These are phyloP conservation scores for Paracanthobrama guichenoti DNA, from an alignment of 2,113 vertebrate species.

Conservation along the genomic window DNA sequence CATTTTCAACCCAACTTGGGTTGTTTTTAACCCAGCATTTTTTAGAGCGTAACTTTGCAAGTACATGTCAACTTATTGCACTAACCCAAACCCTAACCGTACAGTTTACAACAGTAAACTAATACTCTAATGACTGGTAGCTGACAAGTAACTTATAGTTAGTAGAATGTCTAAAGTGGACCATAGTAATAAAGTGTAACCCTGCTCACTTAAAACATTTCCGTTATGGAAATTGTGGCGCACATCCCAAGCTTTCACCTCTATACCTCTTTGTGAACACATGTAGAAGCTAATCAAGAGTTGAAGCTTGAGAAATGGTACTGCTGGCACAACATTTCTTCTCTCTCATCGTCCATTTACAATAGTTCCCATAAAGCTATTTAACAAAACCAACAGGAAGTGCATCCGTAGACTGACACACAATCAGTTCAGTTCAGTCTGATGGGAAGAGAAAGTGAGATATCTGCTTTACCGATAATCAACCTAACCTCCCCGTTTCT, in stretches of 20 bases:
- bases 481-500: not conserved
- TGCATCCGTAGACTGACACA: slow-evolving; percentile 29
- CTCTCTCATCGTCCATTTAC: not conserved
- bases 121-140: too few relatives aligned
- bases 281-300: not conserved
- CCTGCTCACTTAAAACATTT: too few relatives aligned
- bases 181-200: too few relatives aligned
- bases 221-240: too few relatives aligned
- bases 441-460: slow-evolving; percentile 7
- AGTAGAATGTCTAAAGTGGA: too few relatives aligned
- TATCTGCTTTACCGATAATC: slow-evolving; percentile 2
- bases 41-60: too few relatives aligned
- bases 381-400: slow-evolving; percentile 39
- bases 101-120: too few relatives aligned
- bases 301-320: not conserved
- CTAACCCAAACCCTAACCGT: too few relatives aligned
- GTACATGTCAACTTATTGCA: too few relatives aligned
- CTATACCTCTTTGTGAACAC: not conserved
- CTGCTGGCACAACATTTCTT: slow-evolving; percentile 9
- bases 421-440: slow-evolving; percentile 37
- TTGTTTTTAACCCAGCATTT: too few relatives aligned
- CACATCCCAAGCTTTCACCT: not conserved
- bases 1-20: too few relatives aligned
- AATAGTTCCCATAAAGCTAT: slow-evolving; percentile 22
- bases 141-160: too few relatives aligned